Conservation (phyloP, 2,797 vertebrate genomes). For the Sphenopsis melanotis region DNA sequence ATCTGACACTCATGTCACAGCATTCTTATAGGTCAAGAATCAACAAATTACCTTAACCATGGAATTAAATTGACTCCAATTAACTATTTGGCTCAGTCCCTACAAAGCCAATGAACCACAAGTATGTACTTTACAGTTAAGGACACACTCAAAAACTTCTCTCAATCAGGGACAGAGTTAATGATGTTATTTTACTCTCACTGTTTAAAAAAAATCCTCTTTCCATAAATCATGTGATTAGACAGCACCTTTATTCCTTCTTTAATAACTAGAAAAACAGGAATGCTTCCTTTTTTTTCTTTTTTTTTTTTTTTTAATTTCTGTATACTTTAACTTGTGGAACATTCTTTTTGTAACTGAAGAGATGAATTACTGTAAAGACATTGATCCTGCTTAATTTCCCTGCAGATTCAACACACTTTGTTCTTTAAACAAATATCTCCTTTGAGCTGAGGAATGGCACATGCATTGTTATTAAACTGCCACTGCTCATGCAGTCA, state of each 20-base stretch:
- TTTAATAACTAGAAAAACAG: not conserved
- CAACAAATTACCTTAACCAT: not conserved
- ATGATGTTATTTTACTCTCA: not conserved
- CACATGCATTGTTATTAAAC: not conserved
- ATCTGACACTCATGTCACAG: not conserved
- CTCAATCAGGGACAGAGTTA: not conserved
- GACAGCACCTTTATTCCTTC: not conserved
- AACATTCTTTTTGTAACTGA: not conserved
- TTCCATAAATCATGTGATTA: not conserved
- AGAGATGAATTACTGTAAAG: not conserved
- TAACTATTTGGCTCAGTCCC: not conserved
- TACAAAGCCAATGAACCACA: not conserved
- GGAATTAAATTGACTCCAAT: not conserved
- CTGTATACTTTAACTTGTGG: not conserved
- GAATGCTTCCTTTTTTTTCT: not conserved
- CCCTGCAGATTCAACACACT: not conserved
- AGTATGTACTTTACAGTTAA: not conserved
- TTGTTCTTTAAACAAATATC: slow-evolving; percentile 23
- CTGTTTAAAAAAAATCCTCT: not conserved
- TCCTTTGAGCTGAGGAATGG: not conserved
- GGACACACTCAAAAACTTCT: not conserved
- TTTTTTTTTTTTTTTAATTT: not conserved
- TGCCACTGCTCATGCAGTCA: not conserved
- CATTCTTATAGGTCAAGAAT: not conserved
- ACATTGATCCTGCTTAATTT: not conserved